A percentile compares a stretch with the other conserved stretches of the same genome.
These are phyloP conservation scores for Ginglymostoma cirratum DNA, from an alignment of 2,113 vertebrate genomes.

Conservation along the genomic window DNA sequence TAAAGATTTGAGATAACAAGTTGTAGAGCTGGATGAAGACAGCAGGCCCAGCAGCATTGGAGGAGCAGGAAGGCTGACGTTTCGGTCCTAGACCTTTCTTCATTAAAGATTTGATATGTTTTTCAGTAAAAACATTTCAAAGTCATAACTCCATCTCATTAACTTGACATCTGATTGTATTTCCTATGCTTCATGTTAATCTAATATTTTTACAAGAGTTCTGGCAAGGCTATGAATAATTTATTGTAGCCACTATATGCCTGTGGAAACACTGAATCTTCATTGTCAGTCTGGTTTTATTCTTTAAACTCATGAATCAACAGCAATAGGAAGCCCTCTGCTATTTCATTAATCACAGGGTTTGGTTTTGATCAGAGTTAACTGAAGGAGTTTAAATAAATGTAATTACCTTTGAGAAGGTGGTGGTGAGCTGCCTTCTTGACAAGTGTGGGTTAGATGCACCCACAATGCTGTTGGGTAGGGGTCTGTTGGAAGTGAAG, in stretches of 20 bases:
- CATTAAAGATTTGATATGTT: neutral
- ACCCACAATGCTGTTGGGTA: too few species aligned
- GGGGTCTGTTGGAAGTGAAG: neutral
- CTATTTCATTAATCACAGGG: too few species aligned
- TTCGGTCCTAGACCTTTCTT: too few species aligned
- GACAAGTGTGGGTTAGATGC: too few species aligned
- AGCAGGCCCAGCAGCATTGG: too few species aligned
- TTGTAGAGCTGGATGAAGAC: too few species aligned
- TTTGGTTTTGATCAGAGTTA: too few species aligned
- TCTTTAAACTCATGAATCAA: neutral
- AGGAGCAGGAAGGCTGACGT: too few species aligned
- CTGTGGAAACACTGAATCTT: neutral
- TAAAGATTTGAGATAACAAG: neutral
- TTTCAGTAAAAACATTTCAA: neutral
- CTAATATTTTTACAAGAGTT: neutral
- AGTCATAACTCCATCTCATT: neutral
- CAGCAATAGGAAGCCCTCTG: neutral
- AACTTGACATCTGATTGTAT: neutral
- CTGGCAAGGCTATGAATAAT: too few species aligned
- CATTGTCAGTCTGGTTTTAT: neutral
- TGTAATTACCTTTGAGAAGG: too few species aligned
- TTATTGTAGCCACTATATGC: neutral
- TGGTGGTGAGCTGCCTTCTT: too few species aligned
- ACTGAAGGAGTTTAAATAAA: too few species aligned
- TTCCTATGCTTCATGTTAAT: neutral